Evolutionary conservation across 2,113 vertebrate genomes (phyloP).

Genomic region (Notarius lentiginosus): DNA sequence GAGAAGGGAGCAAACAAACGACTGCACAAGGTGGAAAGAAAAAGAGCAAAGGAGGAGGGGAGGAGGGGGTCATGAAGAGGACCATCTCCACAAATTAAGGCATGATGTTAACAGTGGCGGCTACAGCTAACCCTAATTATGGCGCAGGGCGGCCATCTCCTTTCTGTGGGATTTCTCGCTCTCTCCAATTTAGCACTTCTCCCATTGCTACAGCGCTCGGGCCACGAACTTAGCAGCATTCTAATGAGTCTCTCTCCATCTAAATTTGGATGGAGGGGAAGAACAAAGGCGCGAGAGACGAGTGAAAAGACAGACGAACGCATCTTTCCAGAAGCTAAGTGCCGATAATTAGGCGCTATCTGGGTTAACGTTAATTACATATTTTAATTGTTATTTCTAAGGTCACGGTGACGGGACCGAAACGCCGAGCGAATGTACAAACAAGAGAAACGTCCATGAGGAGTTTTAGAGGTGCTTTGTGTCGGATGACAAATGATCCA

Average conservation of each 20-base stretch:
- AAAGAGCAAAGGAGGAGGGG: neutral
- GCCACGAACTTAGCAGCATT: constrained; percentile 52
- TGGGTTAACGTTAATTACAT: constrained; percentile 72
- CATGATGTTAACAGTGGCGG: constrained; percentile 73
- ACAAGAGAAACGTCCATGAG: constrained; percentile 53
- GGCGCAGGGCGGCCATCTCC: constrained; percentile 51
- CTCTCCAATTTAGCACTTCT: constrained; percentile 55
- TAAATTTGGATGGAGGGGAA: constrained; percentile 66
- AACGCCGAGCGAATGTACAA: constrained; percentile 62
- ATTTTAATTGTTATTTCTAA: constrained; percentile 67
- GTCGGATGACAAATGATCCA: neutral
- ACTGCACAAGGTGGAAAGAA: neutral
- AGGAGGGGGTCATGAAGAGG: constrained; percentile 62
- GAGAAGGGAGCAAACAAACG: constrained; percentile 2
- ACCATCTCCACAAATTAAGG: constrained; percentile 68
- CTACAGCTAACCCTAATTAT: constrained; percentile 76
- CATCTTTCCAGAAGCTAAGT: constrained; percentile 51
- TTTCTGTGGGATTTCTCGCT: constrained; percentile 53
- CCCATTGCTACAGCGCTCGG: constrained; percentile 34
- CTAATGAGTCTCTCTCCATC: constrained; percentile 59
- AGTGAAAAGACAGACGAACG: constrained; percentile 45
- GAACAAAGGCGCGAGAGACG: constrained; percentile 33
- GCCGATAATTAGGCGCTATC: constrained; percentile 68
- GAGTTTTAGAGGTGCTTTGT: constrained; percentile 30
- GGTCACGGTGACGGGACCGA: constrained; percentile 53